A percentile compares a stretch with the other conserved stretches of the same genome.
phyloP scores from a whole-genome alignment of 2,888 invertebrate genomes.

The Spisula subtruncata region DNA sequence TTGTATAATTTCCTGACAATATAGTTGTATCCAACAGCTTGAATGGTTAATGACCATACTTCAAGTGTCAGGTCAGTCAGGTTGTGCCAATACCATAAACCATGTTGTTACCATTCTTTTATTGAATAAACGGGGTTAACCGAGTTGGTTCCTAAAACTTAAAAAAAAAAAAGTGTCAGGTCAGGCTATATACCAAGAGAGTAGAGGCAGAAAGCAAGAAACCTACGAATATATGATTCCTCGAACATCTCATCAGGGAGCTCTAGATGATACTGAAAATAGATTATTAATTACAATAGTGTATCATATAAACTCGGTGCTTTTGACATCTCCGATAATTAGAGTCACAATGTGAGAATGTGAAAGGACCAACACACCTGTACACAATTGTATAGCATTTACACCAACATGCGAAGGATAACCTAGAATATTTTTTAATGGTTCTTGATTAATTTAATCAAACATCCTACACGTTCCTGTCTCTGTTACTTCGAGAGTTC shows the following conservation, averaged over 20 bases:
- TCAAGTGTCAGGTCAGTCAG: not conserved
- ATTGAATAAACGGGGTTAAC: no score
- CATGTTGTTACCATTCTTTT: no score
- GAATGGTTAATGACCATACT: no score
- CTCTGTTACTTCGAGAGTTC: no score
- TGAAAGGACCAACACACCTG: no score
- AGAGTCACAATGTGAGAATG: not conserved
- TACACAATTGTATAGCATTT: not conserved
- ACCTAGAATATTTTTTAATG: no score
- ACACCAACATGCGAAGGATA: no score
- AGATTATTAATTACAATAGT: not conserved
- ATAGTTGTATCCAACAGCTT: not conserved
- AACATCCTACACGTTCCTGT: no score
- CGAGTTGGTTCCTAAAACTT: no score
- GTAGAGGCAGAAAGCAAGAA: not conserved
- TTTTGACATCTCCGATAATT: not conserved
- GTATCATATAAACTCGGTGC: not conserved
- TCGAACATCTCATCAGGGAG: not conserved
- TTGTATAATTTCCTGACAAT: not conserved
- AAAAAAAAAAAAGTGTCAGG: no score
- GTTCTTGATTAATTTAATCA: no score
- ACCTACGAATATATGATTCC: not conserved
- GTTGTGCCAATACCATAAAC: no score
- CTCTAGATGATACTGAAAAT: not conserved
- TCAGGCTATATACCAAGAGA: not conserved